phyloP scores from a whole-genome alignment of 2,797 vertebrate species.

The Lepus oiostolus region DNA sequence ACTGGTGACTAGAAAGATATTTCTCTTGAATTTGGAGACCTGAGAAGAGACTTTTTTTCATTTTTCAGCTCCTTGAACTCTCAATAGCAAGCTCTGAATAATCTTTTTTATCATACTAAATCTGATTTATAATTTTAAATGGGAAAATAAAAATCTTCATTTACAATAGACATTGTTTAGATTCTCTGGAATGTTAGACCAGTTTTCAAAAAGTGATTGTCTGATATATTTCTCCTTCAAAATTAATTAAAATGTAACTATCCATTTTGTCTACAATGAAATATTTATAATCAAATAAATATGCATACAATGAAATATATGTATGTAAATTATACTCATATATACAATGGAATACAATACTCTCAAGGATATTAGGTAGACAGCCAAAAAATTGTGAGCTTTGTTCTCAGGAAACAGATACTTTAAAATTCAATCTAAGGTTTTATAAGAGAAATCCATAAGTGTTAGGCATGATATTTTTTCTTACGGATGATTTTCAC shows the following conservation, averaged over 20 bases:
- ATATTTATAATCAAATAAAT: not conserved
- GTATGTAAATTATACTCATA: not conserved
- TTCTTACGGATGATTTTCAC: not conserved
- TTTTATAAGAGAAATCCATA: not conserved
- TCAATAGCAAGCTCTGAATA: not conserved
- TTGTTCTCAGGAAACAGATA: not conserved
- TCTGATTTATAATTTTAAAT: constrained; percentile 29
- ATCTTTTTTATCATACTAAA: not conserved
- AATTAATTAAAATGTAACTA: not conserved
- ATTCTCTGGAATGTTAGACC: not conserved
- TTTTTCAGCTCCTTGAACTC: not conserved
- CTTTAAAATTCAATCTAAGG: not conserved
- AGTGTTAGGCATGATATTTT: not conserved
- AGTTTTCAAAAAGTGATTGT: not conserved
- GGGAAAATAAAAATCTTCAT: not conserved
- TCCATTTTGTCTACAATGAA: not conserved
- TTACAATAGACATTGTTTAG: not conserved
- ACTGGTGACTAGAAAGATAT: not conserved
- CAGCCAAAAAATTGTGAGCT: not conserved
- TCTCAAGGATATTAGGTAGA: not conserved
- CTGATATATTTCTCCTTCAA: not conserved
- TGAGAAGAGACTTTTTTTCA: not conserved
- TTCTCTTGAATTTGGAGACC: not conserved
- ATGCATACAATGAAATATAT: not conserved
- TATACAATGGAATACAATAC: not conserved